Conservation (phyloP, 2,888 invertebrate genomes). For the Mayetiola destructor region DNA sequence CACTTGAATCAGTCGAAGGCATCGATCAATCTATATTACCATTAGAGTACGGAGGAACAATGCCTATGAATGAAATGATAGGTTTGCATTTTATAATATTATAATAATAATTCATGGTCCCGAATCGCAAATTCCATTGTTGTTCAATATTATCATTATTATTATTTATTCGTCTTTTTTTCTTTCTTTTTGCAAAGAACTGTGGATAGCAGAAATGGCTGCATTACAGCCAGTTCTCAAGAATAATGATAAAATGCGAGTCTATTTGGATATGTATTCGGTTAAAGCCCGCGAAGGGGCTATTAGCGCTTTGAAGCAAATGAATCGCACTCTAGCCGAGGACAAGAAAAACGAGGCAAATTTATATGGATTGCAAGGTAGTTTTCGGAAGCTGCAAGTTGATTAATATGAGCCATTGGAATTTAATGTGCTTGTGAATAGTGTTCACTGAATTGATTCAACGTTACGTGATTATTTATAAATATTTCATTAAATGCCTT, state of each 20-base stretch:
- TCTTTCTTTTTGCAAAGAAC: slow-evolving; percentile 32
- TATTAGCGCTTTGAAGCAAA: slow-evolving; percentile 50
- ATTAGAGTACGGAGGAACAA: slow-evolving; percentile 68
- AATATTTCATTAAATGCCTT: no score
- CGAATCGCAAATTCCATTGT: no score
- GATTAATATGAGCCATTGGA: slow-evolving; percentile 45
- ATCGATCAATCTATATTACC: slow-evolving; percentile 53
- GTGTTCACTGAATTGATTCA: no score
- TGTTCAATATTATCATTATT: slow-evolving; percentile 9
- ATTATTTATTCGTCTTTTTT: slow-evolving; percentile 17
- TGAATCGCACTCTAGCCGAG: slow-evolving; percentile 42
- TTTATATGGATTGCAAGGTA: slow-evolving; percentile 51
- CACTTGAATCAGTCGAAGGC: slow-evolving; percentile 41
- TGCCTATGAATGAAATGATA: slow-evolving; percentile 73
- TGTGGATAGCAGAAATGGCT: slow-evolving; percentile 55
- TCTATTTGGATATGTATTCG: slow-evolving; percentile 52
- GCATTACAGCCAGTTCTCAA: slow-evolving; percentile 44
- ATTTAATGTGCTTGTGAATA: no score
- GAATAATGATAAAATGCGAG: slow-evolving; percentile 54
- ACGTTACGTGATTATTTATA: no score
- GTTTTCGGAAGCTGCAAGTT: slow-evolving; percentile 64
- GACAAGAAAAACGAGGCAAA: slow-evolving; percentile 42
- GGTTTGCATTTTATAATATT: slow-evolving; percentile 34
- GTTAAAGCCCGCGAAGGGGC: slow-evolving; percentile 58
- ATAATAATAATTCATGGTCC: slow-evolving; percentile 7